phyloP scores from a whole-genome alignment of 2,888 invertebrate species.

The Cerceris ruficornis region DNA sequence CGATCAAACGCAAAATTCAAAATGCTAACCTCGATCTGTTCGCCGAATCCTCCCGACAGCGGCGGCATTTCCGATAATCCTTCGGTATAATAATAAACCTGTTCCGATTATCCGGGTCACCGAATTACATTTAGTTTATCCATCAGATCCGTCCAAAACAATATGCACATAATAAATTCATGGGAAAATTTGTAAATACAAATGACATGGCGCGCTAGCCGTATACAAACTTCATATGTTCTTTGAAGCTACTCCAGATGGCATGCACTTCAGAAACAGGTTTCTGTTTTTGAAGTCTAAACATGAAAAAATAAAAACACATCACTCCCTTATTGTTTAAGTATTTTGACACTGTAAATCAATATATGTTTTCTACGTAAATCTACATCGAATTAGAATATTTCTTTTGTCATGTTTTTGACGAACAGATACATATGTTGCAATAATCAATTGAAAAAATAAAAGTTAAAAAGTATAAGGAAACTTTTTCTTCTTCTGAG shows the following conservation, averaged over 20 bases:
- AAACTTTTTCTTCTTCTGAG: no score
- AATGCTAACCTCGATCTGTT: constrained; percentile 84
- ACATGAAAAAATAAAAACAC: no score
- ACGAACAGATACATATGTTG: no score
- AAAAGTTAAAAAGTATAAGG: no score
- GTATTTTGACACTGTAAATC: no score
- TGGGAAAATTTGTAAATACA: constrained; percentile 55
- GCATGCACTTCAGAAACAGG: constrained; percentile 6
- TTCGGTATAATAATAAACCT: constrained; percentile 9
- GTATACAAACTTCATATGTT: constrained; percentile 27
- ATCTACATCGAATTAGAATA: no score
- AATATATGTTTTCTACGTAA: no score
- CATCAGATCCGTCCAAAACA: constrained; percentile 25
- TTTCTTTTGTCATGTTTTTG: no score
- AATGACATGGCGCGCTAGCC: constrained; percentile 48
- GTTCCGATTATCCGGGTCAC: constrained; percentile 32
- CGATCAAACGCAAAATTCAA: constrained; percentile 58
- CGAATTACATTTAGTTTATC: constrained; percentile 1
- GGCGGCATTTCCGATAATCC: constrained; percentile 73
- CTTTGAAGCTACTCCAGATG: constrained; percentile 16
- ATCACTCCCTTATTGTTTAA: no score
- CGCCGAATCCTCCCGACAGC: constrained; percentile 82
- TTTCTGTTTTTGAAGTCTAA: constrained; percentile 10
- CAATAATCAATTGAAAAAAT: no score
- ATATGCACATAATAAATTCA: constrained; percentile 35